Base-by-base conservation (phyloP, 2,797 vertebrate genomes). In the Ataeniobius toweri region DNA sequence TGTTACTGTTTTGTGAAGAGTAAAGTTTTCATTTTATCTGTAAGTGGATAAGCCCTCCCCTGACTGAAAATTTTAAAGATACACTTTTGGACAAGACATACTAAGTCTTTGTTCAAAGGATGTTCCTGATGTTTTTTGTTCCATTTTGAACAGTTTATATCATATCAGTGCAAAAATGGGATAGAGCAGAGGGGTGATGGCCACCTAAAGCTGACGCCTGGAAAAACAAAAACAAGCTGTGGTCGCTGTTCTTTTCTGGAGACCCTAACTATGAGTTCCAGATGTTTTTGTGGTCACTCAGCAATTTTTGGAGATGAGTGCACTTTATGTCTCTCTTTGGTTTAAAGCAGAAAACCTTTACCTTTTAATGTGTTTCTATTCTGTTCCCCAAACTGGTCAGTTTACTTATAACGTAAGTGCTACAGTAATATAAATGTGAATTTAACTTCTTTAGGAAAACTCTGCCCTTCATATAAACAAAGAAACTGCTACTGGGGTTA, bases 201-300 rank as follows among this genome's bases (percentile, higher is more conserved):
- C 46, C 26, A 46, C 18, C 26, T 20, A 31, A 61, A 28, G 58
- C 73, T 50, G 58, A 74, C 13, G n/a, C 41, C 12, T 55, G 36
- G 71, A 72, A 41, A 55, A 71, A 22, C 18, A 12, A 36, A 55
- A 73, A 56, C 31, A 51, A 56, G 53, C 71, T 53, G 51, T 24
- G 51, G 53, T 56, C 36, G 2, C 16, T 9, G 59, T 24, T 50
- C 20, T 51, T 50, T 7, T n/a, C 28, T 51, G 26, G 26, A 51
- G 28, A 51, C 5, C 36, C 26, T 18, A 8, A 65, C 6, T 6
- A 39, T 51, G 56, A 61, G 5, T 18, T 65, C 59, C 74, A 75
- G 74, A 67, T 75, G 74, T 51, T 67, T 65, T 36, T 75, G 46
- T 39, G 59, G 59, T 39, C 59, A 65, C 18, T 65, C 50, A 56